Evolutionary conservation across 2,888 invertebrate species (phyloP), one percentile per base, ranked within the genome.

Genomic region (Hybos culiciformis): DNA sequence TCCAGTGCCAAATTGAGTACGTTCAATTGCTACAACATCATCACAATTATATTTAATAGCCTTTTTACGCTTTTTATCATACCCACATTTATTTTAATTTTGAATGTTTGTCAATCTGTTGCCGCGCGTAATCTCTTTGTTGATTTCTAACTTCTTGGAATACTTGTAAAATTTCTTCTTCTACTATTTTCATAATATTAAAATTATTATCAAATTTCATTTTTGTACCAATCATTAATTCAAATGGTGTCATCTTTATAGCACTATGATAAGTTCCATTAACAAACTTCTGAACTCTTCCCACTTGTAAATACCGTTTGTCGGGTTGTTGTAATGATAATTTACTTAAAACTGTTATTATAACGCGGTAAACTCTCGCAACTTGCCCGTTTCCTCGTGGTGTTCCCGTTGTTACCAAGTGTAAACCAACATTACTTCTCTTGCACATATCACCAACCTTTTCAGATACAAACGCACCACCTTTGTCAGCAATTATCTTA

Each of bases 351-450:
- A 14, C 37, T 1, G 15, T 45, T 39, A 59, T 56, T 5, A 61
- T 51, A 5, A 48, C 55, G 11, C 50, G 42, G 44, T 62, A 56
- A 1, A 58, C 46, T 7, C 57, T 45, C 37, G 61, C 58, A 1
- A 55, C 56, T 42, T 62, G 60, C 1, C 61, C 60, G 44, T 62
- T 61, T 9, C 56, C 55, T 33, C 59, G 36, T 18, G 62, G 58
- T 14, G 59, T 41, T 12, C 59, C 50, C 1, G 45, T 45, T 20
- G 43, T 43, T 2, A 58, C 56, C 5, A 34, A 12, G 2, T 49
- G 21, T 41, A 58, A 59, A 32, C 56, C 23, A 29, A 63, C 60
- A 0, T 42, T 43, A 37, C 60, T 55, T 1, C 53, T 50, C 14
- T 50, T 20, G 43, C 62, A 60, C 44, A 57, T 61, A 1, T 54